These are phyloP conservation scores for Thamnophis sirtalis DNA, from an alignment of 2,113 vertebrate genomes.

Conservation along the genomic window DNA sequence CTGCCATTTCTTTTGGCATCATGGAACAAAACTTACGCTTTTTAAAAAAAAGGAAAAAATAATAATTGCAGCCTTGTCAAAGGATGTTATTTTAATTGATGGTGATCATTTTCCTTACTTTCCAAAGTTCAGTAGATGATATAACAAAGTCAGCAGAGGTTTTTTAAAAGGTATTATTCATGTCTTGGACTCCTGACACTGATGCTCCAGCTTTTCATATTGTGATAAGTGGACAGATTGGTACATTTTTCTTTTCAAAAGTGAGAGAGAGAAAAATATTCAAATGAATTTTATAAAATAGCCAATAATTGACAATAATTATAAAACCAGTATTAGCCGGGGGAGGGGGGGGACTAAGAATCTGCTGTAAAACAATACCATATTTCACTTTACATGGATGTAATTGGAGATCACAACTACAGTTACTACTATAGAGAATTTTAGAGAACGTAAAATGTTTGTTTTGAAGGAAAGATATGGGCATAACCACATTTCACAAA, in stretches of 20 bases:
- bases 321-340: slow-evolving; percentile 33
- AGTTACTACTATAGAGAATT: neutral
- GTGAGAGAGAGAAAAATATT: neutral
- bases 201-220: slow-evolving; percentile 41
- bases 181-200: slow-evolving; percentile 46
- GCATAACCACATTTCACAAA: neutral
- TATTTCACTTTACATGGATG: neutral
- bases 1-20: slow-evolving; percentile 63
- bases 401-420: neutral
- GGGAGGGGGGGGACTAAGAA: slow-evolving; percentile 17
- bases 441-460: neutral
- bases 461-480: neutral
- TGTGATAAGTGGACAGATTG: slow-evolving; percentile 38
- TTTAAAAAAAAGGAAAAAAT: slow-evolving; percentile 76
- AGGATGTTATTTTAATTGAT: slow-evolving; percentile 81
- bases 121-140: slow-evolving; percentile 59
- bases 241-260: slow-evolving; percentile 30
- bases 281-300: slow-evolving; percentile 19
- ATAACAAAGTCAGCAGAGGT: slow-evolving; percentile 38
- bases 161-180: slow-evolving; percentile 57
- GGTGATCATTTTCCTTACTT: slow-evolving; percentile 76
- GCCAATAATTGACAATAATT: slow-evolving; percentile 17
- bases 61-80: slow-evolving; percentile 76
- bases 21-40: slow-evolving; percentile 53
- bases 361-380: neutral